Conservation (phyloP, 2,888 invertebrate genomes). For the Cryptus viduatorius region DNA sequence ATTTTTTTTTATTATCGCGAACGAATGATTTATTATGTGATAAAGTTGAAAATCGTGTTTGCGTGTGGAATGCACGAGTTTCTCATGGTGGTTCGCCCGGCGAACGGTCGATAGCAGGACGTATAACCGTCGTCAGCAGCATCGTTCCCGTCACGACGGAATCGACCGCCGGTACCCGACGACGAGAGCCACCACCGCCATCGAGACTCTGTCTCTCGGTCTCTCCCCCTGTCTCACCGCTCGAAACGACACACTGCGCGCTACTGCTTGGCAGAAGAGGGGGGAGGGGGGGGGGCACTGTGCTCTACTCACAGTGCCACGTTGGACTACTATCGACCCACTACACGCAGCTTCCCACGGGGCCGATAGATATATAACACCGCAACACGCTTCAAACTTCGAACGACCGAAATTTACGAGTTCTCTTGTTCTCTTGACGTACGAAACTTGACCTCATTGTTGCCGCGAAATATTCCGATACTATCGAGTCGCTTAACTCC, state of each 20-base stretch:
- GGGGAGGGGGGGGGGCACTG: neutral
- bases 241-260: constrained; percentile 33
- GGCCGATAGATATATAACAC: constrained; percentile 65
- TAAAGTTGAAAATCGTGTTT: constrained; percentile 1
- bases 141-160: constrained; percentile 46
- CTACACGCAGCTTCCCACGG: constrained; percentile 73
- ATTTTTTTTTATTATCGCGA: neutral
- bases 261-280: neutral
- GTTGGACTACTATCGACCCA: constrained; percentile 77
- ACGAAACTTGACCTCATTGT: constrained; percentile 3
- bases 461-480: neutral
- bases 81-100: constrained; percentile 17
- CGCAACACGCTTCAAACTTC: constrained; percentile 58
- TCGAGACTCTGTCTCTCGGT: constrained; percentile 30
- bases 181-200: constrained; percentile 32
- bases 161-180: constrained; percentile 47
- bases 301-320: constrained; percentile 27
- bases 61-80: constrained; percentile 34
- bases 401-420: neutral
- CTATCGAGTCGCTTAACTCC: neutral
- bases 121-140: constrained; percentile 34
- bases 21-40: neutral
- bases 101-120: constrained; percentile 43
- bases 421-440: neutral
- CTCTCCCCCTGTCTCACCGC: constrained; percentile 36